These are phyloP conservation scores for Todiramphus chloris DNA, from an alignment of 2,113 vertebrate genomes.

Conservation along the genomic window DNA sequence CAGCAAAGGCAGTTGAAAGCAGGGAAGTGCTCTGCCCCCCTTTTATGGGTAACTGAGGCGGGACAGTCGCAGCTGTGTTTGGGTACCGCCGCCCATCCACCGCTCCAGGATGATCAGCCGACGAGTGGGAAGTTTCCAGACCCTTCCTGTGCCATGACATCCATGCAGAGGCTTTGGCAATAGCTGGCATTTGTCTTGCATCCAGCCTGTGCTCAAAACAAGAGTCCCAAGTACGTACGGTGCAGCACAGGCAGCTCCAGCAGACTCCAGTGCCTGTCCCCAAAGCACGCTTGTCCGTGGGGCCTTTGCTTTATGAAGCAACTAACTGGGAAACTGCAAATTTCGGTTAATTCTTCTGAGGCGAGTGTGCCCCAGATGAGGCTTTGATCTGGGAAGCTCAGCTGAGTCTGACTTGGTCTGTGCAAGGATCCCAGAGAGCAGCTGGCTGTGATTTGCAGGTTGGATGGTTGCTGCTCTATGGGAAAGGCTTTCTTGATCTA, in stretches of 20 bases:
- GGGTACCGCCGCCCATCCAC: neutral
- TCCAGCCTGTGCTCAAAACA: neutral
- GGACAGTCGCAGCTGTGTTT: neutral
- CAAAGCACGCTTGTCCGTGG: neutral
- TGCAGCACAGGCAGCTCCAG: rapidly evolving
- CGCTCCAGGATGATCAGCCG: neutral
- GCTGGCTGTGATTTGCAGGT: neutral
- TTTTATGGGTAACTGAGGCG: neutral
- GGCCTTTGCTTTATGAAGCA: neutral
- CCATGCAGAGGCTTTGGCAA: neutral
- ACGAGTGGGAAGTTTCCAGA: neutral
- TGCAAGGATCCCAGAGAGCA: neutral
- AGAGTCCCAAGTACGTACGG: rapidly evolving
- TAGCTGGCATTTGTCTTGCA: neutral
- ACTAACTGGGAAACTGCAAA: neutral
- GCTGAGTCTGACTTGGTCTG: neutral
- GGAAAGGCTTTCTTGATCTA: neutral
- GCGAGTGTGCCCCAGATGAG: neutral
- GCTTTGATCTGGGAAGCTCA: conserved; percentile 32
- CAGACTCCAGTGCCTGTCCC: neutral
- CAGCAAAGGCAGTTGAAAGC: neutral
- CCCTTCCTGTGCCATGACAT: neutral
- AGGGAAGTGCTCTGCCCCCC: neutral
- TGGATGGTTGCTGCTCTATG: neutral
- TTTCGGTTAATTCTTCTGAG: neutral